Base-by-base conservation (phyloP, 2,888 invertebrate genomes). In the Leptinotarsa juncta region DNA sequence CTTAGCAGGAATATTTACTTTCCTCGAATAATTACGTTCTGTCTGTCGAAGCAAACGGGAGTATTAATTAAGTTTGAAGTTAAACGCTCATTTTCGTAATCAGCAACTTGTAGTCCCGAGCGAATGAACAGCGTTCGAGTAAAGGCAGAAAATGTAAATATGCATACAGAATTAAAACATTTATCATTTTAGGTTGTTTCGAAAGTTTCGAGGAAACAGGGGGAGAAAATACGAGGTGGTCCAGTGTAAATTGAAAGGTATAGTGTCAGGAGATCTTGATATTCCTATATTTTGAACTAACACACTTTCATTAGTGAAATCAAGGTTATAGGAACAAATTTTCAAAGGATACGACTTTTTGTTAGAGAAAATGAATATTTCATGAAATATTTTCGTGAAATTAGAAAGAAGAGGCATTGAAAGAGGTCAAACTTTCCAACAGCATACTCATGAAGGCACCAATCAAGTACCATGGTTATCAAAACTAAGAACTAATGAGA, bases 1-100 rank as follows among this genome's bases (percentile, higher is more conserved):
- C 42, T 32, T 32, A n/a, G 62, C 62, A 26, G 32, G 10, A 18
- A 16, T 42, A 62, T 62, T 62, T 42, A 62, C 42, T 32, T 62
- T 42, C 18, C 62, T 42, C 42, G 32, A 16, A 62, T 62, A 62
- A 62, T 62, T 62, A 62, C 62, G 62, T 62, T 42, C n/a, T 62
- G 26, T 62, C 62, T 62, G 62, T 62, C 62, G 42, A 62, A 62
- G 57, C 62, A 32, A 42, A 62, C 62, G 62, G n/a, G 62, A 62
- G 62, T 62, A 62, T 62, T 32, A 62, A 62, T 62, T 62, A 62
- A 62, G 62, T 62, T 62, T 62, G 42, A 42, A 62, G 62, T 62
- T 62, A n/a, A 62, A 62, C 62, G 62, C 62, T 62, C 26, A 62
- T 62, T 62, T 62, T 62, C 62, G n/a, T 62, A 62, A 62, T 62